Conservation (phyloP, 2,113 vertebrate species). For the Leptodactylus fuscus region DNA sequence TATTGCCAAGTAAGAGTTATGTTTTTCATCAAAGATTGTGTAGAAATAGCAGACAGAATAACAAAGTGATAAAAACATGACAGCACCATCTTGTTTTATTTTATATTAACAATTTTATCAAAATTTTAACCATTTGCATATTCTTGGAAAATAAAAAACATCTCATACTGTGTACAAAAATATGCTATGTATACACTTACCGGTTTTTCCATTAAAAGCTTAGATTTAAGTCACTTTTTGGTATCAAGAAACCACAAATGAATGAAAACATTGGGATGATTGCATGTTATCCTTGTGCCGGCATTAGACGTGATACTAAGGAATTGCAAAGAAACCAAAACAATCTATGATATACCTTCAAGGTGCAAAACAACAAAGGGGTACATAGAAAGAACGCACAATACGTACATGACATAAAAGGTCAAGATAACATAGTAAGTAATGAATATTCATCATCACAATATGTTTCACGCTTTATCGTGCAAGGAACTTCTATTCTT, state of each 20-base stretch:
- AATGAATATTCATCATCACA: neutral
- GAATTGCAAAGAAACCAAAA: neutral
- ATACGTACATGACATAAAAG: neutral
- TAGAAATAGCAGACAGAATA: too few relatives aligned
- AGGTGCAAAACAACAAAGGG: neutral
- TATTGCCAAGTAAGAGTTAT: neutral
- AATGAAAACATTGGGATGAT: neutral
- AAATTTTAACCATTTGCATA: slow-evolving; percentile 24
- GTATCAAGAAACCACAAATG: slow-evolving; percentile 41
- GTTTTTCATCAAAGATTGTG: neutral
- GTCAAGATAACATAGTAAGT: neutral
- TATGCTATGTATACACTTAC: slow-evolving; percentile 23
- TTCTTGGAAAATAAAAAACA: slow-evolving; percentile 27
- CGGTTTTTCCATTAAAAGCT: neutral
- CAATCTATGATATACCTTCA: neutral
- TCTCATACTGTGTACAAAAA: slow-evolving; percentile 44
- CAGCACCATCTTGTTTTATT: slow-evolving; percentile 48
- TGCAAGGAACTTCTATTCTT: neutral
- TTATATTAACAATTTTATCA: slow-evolving; percentile 30
- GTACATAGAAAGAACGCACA: neutral
- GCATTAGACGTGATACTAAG: neutral
- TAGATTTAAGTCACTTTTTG: slow-evolving; percentile 48
- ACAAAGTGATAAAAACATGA: slow-evolving; percentile 4
- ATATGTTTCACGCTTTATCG: neutral
- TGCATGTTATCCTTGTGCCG: neutral